Evolutionary conservation across 2,888 invertebrate species (phyloP), one percentile per base, ranked within the genome.

Genomic region (Oconnorella tubifera): DNA sequence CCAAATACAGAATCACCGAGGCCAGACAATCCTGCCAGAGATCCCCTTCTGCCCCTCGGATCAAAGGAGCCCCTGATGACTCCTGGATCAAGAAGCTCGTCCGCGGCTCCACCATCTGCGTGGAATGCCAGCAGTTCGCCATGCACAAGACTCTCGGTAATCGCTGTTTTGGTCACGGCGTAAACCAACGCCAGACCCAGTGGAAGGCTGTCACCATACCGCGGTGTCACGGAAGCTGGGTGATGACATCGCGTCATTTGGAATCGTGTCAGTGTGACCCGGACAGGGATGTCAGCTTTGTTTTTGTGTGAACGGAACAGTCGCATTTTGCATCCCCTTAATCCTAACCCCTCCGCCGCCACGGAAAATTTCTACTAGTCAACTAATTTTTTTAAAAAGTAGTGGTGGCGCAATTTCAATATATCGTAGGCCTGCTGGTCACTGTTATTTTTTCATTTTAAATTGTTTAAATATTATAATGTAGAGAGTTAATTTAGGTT

Each of bases 151-250:
- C 87, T 67, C 82, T 89, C 31, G 88, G 88, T 67, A 89, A 73
- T 59, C 71, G 90, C 58, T 93, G 92, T 84, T 88, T 89, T 69
- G 92, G 92, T 0, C 91, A 92, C 80, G 92, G 92, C 0, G 88
- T 89, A 2, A 84, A 87, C 40, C 88, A 88, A 0, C 86, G 88
- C 65, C 85, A 88, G 67, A 91, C 92, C 14, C 86, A 91, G 63
- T 92, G 90, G 88, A 89, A 89, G 74, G 90, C 91, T 48, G 85
- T 92, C 33, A 88, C 90, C 58, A 89, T 89, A 23, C 89, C 90
- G 1, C 90, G 91, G 75, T 93, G 92, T 82, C 90, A 90, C 76
- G 92, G 92, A 50, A 90, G 91, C 79, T 93, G 92, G 92, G 83
- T 89, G 56, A 86, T 91, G 68, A 60, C 60, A 19, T 33, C 33